Percentiles rank a stretch among this genome's conserved stretches.
Conservation (phyloP, 2,797 vertebrate genomes). For the Ctenopoma kingsleyae region DNA sequence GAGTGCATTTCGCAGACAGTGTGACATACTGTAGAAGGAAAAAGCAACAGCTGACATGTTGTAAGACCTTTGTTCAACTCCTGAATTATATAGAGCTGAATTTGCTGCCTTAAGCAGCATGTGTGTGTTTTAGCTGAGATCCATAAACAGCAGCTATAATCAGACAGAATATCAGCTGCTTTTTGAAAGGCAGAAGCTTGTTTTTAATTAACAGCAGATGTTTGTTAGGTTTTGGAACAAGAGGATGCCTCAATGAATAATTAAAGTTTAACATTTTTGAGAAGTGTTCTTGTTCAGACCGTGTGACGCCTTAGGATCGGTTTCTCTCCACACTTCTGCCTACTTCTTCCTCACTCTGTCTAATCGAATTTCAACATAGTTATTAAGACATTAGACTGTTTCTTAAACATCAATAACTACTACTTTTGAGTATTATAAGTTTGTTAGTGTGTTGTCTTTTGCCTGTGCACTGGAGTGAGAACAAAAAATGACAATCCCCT, state of each 20-base stretch:
- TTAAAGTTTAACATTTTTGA: conserved; percentile 53
- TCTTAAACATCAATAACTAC: conserved; percentile 25
- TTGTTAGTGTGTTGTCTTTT: conserved; percentile 33
- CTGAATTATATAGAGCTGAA: conserved; percentile 28
- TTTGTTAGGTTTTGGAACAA: conserved; percentile 51
- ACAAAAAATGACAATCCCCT: conserved; percentile 27
- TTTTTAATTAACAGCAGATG: conserved; percentile 76
- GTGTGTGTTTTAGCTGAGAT: conserved; percentile 33
- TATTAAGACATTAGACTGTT: conserved; percentile 9
- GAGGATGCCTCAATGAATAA: conserved; percentile 57
- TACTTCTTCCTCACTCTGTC: not conserved
- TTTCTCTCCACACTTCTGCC: conserved; percentile 33
- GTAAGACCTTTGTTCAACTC: conserved; percentile 43
- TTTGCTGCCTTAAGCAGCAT: conserved; percentile 41
- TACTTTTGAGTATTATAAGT: conserved; percentile 20
- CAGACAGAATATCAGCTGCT: conserved; percentile 49
- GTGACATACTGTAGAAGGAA: conserved; percentile 30
- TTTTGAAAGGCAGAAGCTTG: conserved; percentile 51
- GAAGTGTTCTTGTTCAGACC: conserved; percentile 37
- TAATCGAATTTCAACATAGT: conserved; percentile 16
- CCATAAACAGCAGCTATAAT: conserved; percentile 30
- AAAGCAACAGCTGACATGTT: conserved; percentile 50
- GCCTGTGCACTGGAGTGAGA: conserved; percentile 42
- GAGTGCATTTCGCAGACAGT: conserved; percentile 46
- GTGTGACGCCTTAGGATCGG: conserved; percentile 39